Conservation (phyloP, 2,888 invertebrate genomes). For the Nephrotoma appendiculata region DNA sequence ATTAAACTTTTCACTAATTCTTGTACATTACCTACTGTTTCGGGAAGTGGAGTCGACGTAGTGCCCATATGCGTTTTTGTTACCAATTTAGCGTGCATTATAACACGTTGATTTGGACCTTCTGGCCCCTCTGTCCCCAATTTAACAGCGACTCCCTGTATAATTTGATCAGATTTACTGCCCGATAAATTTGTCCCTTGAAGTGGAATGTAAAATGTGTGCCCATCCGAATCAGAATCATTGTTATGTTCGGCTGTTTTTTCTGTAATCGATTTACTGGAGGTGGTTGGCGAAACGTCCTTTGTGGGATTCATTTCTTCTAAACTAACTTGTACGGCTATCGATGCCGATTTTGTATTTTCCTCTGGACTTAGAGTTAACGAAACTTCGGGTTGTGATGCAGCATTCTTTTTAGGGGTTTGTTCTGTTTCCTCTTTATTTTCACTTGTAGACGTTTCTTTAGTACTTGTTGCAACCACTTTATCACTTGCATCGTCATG, state of each 20-base stretch:
- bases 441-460: slow-evolving; percentile 12
- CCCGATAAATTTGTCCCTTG: slow-evolving; percentile 32
- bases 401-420: slow-evolving; percentile 8
- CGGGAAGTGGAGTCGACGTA: slow-evolving; percentile 28
- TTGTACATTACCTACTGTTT: slow-evolving; percentile 25
- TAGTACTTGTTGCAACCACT: slow-evolving; percentile 12
- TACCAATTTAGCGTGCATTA: slow-evolving; percentile 46
- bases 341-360: slow-evolving; percentile 34
- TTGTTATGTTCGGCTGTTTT: slow-evolving; percentile 17
- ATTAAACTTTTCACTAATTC: slow-evolving; percentile 29
- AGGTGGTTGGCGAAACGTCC: slow-evolving; percentile 11
- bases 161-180: slow-evolving; percentile 29
- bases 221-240: slow-evolving; percentile 39
- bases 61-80: slow-evolving; percentile 40
- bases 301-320: slow-evolving; percentile 24
- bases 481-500: slow-evolving; percentile 18
- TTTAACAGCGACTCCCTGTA: slow-evolving; percentile 50
- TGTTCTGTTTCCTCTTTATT: slow-evolving; percentile 16
- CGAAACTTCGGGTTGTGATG: slow-evolving; percentile 22
- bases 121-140: slow-evolving; percentile 46
- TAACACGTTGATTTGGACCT: slow-evolving; percentile 45
- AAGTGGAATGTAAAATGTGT: slow-evolving; percentile 48
- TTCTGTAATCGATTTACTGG: slow-evolving; percentile 6
- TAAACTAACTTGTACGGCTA: slow-evolving; percentile 39
- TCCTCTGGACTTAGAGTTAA: slow-evolving; percentile 31